phyloP scores from a whole-genome alignment of 2,113 vertebrate species.

The Galeopterus variegatus region DNA sequence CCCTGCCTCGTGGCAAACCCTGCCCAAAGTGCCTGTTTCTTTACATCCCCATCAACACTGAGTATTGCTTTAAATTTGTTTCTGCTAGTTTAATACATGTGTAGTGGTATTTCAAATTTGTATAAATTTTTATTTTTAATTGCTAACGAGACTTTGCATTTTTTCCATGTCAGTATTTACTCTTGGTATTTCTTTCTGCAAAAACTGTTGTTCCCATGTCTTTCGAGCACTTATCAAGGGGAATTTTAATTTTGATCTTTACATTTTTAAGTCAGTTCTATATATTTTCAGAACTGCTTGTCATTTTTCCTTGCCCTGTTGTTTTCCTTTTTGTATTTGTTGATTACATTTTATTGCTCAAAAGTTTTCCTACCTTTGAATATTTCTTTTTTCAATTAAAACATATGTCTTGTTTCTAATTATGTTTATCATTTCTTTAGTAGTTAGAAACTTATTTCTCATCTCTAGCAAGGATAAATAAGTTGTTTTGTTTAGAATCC shows the following conservation, averaged over 20 bases:
- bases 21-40: neutral
- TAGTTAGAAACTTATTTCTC: neutral
- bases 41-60: rapidly evolving
- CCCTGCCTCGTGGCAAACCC: neutral
- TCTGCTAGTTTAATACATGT: neutral
- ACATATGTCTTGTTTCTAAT: neutral
- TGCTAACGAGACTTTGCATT: neutral
- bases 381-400: neutral
- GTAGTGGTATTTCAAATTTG: neutral
- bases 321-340: neutral
- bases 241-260: neutral
- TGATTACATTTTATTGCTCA: neutral
- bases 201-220: neutral
- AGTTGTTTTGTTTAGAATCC: neutral
- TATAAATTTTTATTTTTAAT: constrained; percentile 7
- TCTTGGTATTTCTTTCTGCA: neutral
- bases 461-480: neutral
- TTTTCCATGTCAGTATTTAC: neutral
- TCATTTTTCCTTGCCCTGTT: neutral
- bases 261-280: neutral
- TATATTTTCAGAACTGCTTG: neutral
- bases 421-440: neutral
- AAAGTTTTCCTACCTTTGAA: neutral
- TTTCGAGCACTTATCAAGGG: neutral
- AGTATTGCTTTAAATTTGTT: neutral